phyloP scores from a whole-genome alignment of 2,797 vertebrate genomes.

The Carduelis carduelis region DNA sequence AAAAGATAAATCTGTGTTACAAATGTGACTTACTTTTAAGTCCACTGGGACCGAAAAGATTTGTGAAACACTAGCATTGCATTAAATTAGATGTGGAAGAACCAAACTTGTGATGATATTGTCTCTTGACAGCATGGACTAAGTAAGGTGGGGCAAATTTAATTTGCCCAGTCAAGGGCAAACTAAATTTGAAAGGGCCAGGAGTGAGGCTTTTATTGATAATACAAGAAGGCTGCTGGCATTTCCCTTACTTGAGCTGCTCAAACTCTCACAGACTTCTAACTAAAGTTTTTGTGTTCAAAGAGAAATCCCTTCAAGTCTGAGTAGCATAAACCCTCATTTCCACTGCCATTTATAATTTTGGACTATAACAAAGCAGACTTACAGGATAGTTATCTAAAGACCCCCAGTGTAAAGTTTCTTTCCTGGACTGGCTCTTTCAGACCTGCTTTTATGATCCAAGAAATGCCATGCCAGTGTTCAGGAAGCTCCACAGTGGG shows the following conservation, averaged over 20 bases:
- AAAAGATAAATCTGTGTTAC: not conserved
- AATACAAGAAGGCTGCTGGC: not conserved
- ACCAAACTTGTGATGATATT: not conserved
- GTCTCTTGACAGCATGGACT: not conserved
- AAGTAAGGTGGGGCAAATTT: not conserved
- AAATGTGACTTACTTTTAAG: slow-evolving; percentile 23
- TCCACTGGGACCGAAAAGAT: not conserved
- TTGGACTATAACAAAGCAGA: not conserved
- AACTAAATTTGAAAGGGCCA: not conserved
- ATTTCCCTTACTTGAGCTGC: not conserved
- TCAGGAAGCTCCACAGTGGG: not conserved
- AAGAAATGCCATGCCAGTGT: not conserved
- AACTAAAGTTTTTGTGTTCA: not conserved
- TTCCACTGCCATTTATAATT: not conserved
- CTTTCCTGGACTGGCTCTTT: not conserved
- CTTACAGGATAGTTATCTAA: not conserved
- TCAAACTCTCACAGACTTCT: not conserved
- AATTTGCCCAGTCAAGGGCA: no score
- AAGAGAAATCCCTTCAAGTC: not conserved
- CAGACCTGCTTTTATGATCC: not conserved
- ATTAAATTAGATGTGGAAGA: slow-evolving; percentile 51
- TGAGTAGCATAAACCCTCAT: not conserved
- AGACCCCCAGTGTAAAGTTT: not conserved
- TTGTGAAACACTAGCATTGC: slow-evolving; percentile 20
- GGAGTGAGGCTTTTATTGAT: not conserved